Percentiles rank a stretch among this genome's conserved stretches.
Evolutionary conservation across 1,140 invertebrate species (phyloP).

Genomic region (Ceratosolen fusciceps): DNA sequence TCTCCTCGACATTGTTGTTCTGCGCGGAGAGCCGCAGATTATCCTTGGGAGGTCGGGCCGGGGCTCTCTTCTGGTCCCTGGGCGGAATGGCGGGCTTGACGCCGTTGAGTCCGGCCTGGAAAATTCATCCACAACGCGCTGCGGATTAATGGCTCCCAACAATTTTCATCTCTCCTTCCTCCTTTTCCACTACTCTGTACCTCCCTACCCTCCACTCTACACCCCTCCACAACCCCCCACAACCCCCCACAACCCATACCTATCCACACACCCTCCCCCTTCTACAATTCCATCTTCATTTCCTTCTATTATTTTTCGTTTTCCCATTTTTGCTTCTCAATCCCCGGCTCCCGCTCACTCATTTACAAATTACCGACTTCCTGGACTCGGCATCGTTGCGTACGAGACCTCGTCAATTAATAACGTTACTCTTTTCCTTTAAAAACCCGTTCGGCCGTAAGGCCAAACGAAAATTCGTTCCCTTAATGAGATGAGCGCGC

Average conservation of each 20-base stretch:
- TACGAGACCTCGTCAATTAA: not conserved
- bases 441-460: no score
- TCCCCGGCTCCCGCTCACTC: no score
- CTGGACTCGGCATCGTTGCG: not conserved
- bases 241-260: no score
- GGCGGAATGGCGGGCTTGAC: slow-evolving; percentile 82
- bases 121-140: slow-evolving; percentile 49
- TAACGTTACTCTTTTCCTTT: not conserved
- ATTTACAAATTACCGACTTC: not conserved
- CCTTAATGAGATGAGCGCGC: not conserved
- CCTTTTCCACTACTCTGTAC: not conserved
- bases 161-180: no score
- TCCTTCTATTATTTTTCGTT: no score
- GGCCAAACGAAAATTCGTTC: not conserved
- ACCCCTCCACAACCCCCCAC: not conserved
- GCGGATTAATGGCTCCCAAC: slow-evolving; percentile 5
- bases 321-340: not conserved
- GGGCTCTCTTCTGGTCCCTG: slow-evolving; percentile 79
- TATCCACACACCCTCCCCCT: no score
- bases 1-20: slow-evolving; percentile 74
- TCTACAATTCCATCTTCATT: no score
- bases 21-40: slow-evolving; percentile 66
- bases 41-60: slow-evolving; percentile 78
- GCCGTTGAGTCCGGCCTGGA: slow-evolving; percentile 72
- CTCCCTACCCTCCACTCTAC: not conserved